Evolutionary conservation across 2,113 vertebrate species (phyloP).

Genomic region (Sciurus niger): DNA sequence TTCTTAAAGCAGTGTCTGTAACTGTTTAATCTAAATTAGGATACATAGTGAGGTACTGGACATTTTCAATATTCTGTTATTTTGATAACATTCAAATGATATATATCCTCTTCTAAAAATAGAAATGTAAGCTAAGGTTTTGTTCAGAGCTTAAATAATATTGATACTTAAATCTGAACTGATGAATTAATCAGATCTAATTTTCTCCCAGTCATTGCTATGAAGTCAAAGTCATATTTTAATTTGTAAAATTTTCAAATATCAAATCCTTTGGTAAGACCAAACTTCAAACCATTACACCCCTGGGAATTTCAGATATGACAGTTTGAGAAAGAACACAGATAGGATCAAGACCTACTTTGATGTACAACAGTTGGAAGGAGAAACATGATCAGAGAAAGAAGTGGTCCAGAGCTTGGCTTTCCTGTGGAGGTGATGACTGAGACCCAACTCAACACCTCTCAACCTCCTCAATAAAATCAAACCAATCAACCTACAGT

Average conservation of each 20-base stretch:
- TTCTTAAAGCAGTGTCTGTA: constrained; percentile 32
- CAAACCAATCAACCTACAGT: neutral
- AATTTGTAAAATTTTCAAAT: neutral
- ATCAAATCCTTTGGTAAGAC: neutral
- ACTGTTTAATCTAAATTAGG: constrained; percentile 35
- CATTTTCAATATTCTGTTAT: neutral
- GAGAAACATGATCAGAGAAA: neutral
- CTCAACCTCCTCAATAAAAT: neutral
- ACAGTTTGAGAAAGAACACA: neutral
- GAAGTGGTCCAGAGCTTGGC: neutral
- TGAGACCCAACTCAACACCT: neutral
- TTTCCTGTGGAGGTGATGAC: neutral
- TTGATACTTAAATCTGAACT: neutral
- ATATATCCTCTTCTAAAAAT: constrained; percentile 25
- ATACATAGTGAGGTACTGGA: neutral
- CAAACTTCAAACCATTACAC: neutral
- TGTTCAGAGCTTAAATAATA: neutral
- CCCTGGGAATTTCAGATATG: neutral
- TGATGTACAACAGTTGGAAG: neutral
- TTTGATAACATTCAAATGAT: neutral
- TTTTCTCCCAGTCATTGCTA: neutral
- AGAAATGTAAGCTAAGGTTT: constrained; percentile 26
- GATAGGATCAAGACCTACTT: neutral
- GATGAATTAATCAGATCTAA: neutral
- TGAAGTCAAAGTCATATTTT: neutral